phyloP scores from a whole-genome alignment of 2,797 vertebrate genomes.

The Sciaenops ocellatus region DNA sequence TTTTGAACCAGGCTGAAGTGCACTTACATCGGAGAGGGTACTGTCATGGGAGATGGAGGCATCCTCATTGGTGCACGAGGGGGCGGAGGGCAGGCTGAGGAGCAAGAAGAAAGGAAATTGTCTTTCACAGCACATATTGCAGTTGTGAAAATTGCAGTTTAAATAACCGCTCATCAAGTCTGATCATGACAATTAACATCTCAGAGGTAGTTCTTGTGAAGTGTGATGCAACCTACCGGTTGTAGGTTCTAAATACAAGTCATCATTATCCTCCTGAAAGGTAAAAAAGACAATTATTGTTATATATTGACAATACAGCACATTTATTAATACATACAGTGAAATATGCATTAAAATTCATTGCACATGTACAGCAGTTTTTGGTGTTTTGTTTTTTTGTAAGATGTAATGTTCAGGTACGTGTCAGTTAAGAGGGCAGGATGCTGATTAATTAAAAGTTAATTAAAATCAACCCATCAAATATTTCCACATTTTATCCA shows the following conservation, averaged over 20 bases:
- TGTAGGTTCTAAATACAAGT: slow-evolving; percentile 83
- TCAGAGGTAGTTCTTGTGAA: not conserved
- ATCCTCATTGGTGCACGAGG: slow-evolving; percentile 43
- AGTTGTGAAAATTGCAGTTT: not conserved
- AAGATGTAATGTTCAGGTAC: not conserved
- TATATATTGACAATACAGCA: not conserved
- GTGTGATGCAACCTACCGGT: slow-evolving; percentile 67
- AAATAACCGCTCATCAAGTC: not conserved
- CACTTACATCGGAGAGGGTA: slow-evolving; percentile 68
- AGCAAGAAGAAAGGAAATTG: slow-evolving; percentile 9
- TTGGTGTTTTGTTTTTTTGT: not conserved
- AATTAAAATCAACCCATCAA: too few relatives aligned
- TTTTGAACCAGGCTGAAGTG: slow-evolving; percentile 1
- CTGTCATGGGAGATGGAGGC: slow-evolving; percentile 33
- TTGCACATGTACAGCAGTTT: not conserved
- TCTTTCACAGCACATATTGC: not conserved
- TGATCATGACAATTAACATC: not conserved
- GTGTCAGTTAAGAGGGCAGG: not conserved
- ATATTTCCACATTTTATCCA: not conserved
- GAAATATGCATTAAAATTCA: not conserved
- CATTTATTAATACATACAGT: not conserved
- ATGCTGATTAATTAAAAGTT: not conserved
- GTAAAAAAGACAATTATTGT: slow-evolving; percentile 24
- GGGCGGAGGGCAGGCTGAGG: slow-evolving; percentile 66
- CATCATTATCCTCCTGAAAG: slow-evolving; percentile 78